Base-by-base conservation (phyloP, 2,113 vertebrate species). In the Strix uralensis region DNA sequence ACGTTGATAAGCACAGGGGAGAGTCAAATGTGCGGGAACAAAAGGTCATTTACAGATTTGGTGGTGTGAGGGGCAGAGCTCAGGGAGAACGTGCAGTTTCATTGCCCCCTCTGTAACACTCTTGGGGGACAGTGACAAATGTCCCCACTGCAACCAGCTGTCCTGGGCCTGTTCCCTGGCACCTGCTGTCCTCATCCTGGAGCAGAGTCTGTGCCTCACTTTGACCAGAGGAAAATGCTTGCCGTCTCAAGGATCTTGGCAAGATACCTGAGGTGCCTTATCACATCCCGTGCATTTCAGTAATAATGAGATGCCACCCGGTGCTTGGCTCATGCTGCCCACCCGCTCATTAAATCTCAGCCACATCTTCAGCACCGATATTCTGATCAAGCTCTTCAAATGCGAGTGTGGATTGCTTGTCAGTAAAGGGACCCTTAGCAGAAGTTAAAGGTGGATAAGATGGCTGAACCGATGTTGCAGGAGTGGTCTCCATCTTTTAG, bases 261-360 rank as follows among this genome's bases (percentile, higher is more conserved):
- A 62, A 47, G 63, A 29, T 15, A 23, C 14, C 23, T 10, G 42
- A 81, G 54, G 59, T 42, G 27, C 46, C 42, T 88, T 11, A 12
- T 63, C 1, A 1, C 59, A 12, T 67, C 63, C 36, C 1, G 0
- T 40, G 46, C 0, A 0, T 73, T 72, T 72, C 83, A n/a, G 29
- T 40, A 11, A 6, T 0, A 1, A 20, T 14, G 54, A 65, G 83
- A 57, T 65, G 58, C 49, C 9, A 2, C 12, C 7, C 3, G 1
- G 55, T 52, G 44, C 70, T 84, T 30, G 51, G 55, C 73, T 85
- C 71, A 5, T 1, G 0, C 80, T 77, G 25, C 29, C 36, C 1
- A 0, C 15, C 44, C 0, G 0, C 61, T 77, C 57, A 4, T 55
- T 81, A 61, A 47, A 89, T 13, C 73, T 61, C 54, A 49, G 69